A percentile compares a stretch with the other conserved stretches of the same genome.
These are phyloP conservation scores for Meiosimyza platycephala DNA, from an alignment of 2,888 invertebrate species.

Conservation along the genomic window DNA sequence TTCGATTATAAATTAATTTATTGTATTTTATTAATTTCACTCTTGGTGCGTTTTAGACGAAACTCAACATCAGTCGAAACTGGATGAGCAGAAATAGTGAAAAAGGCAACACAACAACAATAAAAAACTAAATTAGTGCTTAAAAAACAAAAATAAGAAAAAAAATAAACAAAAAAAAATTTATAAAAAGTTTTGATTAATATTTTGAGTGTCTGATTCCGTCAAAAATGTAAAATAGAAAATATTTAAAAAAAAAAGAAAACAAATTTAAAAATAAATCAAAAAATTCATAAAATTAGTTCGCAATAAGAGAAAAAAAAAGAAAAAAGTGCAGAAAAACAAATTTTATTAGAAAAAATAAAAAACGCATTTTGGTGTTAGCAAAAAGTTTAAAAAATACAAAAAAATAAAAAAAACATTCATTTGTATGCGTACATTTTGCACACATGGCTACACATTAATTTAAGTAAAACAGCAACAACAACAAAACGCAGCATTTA, in stretches of 20 bases:
- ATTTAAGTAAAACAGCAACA: neutral
- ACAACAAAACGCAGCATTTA: neutral
- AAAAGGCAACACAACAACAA: slow-evolving; percentile 16
- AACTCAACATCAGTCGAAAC: neutral
- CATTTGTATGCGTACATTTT: neutral
- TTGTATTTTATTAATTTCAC: no score
- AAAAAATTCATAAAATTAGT: slow-evolving; percentile 3
- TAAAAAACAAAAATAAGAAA: slow-evolving; percentile 17
- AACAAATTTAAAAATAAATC: slow-evolving; percentile 11
- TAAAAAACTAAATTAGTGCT: slow-evolving; percentile 23
- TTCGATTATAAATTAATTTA: no score
- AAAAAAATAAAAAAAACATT: slow-evolving; percentile 2
- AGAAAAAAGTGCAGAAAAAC: neutral
- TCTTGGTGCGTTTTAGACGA: neutral
- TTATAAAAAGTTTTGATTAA: no score
- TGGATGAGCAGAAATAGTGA: neutral
- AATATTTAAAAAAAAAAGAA: slow-evolving; percentile 15
- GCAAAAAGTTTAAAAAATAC: neutral
- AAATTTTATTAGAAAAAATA: neutral
- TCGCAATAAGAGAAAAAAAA: neutral
- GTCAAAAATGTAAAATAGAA: neutral
- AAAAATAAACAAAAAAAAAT: slow-evolving; percentile 11
- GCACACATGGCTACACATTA: no score
- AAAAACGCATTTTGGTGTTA: slow-evolving; percentile 4
- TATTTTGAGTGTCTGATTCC: no score